A percentile compares a stretch with the other conserved stretches of the same genome.
phyloP scores from a whole-genome alignment of 1,140 invertebrate species.

The Phenacoccus solenopsis region DNA sequence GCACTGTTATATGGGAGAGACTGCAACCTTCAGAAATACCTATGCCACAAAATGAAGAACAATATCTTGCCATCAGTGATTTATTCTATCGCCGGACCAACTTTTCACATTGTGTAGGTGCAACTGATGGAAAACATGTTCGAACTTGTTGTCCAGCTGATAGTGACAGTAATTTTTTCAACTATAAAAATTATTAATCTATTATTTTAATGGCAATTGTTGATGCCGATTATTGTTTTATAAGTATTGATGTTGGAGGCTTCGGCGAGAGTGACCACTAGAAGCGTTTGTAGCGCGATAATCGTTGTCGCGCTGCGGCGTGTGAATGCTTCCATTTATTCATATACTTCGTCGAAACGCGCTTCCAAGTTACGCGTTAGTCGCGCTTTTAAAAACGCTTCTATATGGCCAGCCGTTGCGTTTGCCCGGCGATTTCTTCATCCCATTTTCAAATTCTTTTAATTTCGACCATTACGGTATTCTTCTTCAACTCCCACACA shows the following conservation, averaged over 20 bases:
- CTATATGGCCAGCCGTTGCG: too few species aligned
- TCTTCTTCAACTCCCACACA: too few species aligned
- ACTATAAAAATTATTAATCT: constrained; percentile 24
- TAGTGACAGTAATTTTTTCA: constrained; percentile 22
- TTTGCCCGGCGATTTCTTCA: too few species aligned
- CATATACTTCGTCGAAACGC: too few species aligned
- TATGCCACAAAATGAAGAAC: constrained; percentile 21
- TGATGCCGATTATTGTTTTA: constrained; percentile 20
- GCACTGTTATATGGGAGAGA: constrained; percentile 22
- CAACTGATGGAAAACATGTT: constrained; percentile 36
- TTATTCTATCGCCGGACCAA: constrained; percentile 22
- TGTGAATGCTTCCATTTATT: too few species aligned
- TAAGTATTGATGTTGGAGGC: constrained; percentile 19
- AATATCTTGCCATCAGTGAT: constrained; percentile 5
- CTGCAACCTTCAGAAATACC: constrained; percentile 23
- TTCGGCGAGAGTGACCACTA: too few species aligned
- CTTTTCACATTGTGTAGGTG: constrained; percentile 37
- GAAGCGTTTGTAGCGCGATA: too few species aligned
- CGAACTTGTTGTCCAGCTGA: constrained; percentile 18
- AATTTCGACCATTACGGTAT: too few species aligned
- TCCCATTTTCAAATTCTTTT: too few species aligned
- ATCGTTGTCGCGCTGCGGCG: too few species aligned
- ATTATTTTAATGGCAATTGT: constrained; percentile 15
- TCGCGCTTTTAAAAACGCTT: too few species aligned
- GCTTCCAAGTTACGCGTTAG: too few species aligned